Evolutionary conservation across 1,140 invertebrate species (phyloP).

Genomic region (Calycopis cecrops): DNA sequence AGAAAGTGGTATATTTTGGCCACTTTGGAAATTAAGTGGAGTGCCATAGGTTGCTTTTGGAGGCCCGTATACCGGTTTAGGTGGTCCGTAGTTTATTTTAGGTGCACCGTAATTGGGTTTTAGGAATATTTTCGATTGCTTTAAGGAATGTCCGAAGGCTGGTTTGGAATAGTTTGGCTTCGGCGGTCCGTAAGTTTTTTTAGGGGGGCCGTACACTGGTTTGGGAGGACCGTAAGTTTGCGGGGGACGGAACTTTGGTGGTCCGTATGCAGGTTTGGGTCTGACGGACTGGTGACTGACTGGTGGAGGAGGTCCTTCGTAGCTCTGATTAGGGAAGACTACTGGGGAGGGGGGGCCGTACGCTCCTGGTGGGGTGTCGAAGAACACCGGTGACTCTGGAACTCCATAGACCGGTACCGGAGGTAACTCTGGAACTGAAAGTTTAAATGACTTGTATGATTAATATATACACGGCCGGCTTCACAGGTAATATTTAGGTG

Average conservation of each 20-base stretch:
- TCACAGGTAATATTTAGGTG: too few relatives aligned
- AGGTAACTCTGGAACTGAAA: conserved; percentile 51
- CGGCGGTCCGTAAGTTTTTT: conserved; percentile 64
- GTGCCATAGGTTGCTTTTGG: neutral
- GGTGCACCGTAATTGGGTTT: conserved; percentile 4
- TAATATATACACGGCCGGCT: neutral
- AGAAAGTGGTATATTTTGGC: conserved; percentile 52
- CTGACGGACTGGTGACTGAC: too few relatives aligned
- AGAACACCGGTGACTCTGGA: conserved; percentile 63
- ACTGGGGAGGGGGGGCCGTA: conserved; percentile 57
- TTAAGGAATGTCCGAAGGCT: conserved; percentile 21
- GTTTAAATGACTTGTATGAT: neutral
- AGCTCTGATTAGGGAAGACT: conserved; percentile 49
- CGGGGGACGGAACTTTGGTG: conserved; percentile 53
- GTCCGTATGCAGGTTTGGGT: conserved; percentile 57
- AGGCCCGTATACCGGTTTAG: conserved; percentile 12
- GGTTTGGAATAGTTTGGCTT: conserved; percentile 7
- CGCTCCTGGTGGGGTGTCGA: conserved; percentile 67
- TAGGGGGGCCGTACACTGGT: conserved; percentile 2
- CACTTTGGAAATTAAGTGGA: conserved; percentile 32
- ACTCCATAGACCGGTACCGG: conserved; percentile 75
- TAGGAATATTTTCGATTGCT: neutral
- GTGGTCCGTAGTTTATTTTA: conserved; percentile 6
- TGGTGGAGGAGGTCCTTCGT: conserved; percentile 59
- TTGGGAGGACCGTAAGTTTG: conserved; percentile 48